phyloP scores from a whole-genome alignment of 2,113 vertebrate genomes.

The Chloropsis hardwickii region DNA sequence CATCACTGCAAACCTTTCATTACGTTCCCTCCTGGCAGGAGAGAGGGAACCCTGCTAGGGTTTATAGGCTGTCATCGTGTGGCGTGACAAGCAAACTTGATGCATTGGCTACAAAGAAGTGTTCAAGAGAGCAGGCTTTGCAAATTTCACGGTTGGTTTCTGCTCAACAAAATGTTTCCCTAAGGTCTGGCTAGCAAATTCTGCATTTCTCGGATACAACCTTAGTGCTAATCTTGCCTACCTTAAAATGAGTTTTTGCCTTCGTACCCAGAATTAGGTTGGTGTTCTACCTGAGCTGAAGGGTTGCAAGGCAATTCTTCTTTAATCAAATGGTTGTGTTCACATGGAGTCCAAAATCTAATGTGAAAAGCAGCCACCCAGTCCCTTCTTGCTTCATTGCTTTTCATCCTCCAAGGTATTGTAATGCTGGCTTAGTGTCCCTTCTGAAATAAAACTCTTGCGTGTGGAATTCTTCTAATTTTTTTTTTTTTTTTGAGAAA shows the following conservation, averaged over 20 bases:
- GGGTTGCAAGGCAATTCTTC: background rate
- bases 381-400: background rate
- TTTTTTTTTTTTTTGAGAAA: background rate
- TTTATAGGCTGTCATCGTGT: accelerated
- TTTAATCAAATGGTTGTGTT: background rate
- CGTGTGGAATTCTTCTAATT: background rate
- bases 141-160: background rate
- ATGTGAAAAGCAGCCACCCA: background rate
- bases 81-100: accelerated
- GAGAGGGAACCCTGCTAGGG: too few species aligned
- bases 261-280: accelerated
- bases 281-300: background rate
- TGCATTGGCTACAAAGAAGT: background rate
- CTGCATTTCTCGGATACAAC: background rate
- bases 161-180: background rate
- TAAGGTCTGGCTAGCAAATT: background rate
- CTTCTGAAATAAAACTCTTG: background rate
- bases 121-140: background rate
- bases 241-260: background rate
- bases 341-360: background rate
- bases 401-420: background rate
- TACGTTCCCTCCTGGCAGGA: background rate
- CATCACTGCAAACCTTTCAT: background rate
- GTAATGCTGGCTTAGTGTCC: background rate
- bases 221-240: background rate